Evolutionary conservation across 2,113 vertebrate species (phyloP).

Genomic region (Colossoma macropomum): DNA sequence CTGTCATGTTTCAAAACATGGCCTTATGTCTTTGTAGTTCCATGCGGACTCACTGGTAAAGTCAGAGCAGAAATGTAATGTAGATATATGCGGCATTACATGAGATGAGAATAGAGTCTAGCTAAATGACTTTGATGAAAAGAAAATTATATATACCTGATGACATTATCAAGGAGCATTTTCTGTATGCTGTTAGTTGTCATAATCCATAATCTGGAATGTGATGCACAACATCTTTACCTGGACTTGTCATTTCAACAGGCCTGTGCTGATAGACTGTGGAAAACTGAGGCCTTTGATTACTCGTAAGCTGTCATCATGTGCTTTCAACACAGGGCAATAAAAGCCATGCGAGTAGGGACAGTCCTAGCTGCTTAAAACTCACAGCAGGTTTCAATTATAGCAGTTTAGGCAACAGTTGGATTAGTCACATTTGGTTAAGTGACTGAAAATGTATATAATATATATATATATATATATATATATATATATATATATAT

Average conservation of each 20-base stretch:
- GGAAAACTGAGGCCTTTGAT: constrained; percentile 9
- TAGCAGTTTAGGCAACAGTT: not conserved
- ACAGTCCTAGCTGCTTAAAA: not conserved
- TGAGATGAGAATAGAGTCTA: not conserved
- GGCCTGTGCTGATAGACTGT: constrained; percentile 7
- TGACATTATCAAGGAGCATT: not conserved
- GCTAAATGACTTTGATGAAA: not conserved
- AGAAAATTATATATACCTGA: not conserved
- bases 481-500: too few species aligned
- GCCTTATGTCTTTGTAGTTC: not conserved
- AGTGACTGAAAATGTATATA: too few species aligned
- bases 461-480: too few species aligned
- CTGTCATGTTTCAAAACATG: not conserved
- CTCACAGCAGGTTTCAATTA: not conserved
- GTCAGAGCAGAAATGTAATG: not conserved
- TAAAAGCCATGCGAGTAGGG: not conserved
- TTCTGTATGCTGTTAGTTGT: not conserved
- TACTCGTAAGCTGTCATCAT: constrained; percentile 26
- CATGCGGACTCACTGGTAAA: not conserved
- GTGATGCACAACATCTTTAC: not conserved
- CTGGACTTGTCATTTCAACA: not conserved
- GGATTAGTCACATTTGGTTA: too few species aligned
- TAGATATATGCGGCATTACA: not conserved
- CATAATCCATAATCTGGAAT: not conserved
- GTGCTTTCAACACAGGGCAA: constrained; percentile 15